Evolutionary conservation across 2,113 vertebrate species (phyloP), one percentile per base, ranked within the genome.

Genomic region (Bubo scandiacus): DNA sequence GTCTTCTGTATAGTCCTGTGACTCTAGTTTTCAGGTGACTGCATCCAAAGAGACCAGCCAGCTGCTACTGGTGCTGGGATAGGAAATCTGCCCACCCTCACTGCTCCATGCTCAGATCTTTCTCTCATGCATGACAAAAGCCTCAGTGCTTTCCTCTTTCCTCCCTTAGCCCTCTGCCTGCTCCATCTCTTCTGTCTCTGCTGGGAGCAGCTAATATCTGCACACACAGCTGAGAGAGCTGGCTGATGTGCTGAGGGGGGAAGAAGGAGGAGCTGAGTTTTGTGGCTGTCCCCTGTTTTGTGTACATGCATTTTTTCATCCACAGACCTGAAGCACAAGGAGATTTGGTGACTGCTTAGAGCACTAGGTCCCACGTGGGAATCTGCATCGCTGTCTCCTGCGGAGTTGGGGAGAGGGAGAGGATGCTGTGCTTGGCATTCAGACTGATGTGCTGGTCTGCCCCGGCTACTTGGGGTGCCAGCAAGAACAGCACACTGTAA

Each of bases 11-110:
- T 45, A 15, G 0, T 77, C 73, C 65, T 0, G 0, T 0, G 0
- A 43, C 72, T 88, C 71, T n/a, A 9, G 4, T 91, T 94, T 97
- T 89, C 92, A 94, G 54, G 88, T 91, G 92, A 91, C 81, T 94
- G 80, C 88, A 79, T 49, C 61, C 62, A 78, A 79, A 95, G 45
- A 54, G 49, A 54, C 40, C 66, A 80, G 58, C 32, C 94, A 85
- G 91, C 70, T 94, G 86, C 73, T 47, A 2, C n/a, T 83, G 66
- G 86, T 94, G 58, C 54, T 82, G 73, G 86, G 32, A 89, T 1
- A 10, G 72, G 34, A 88, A 79, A 90, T 74, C 79, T 88, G 58
- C 49, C 29, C 0, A 2, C 70, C 40, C 63, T 47, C 30, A 20
- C 55, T 43, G 40, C 34, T 70, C 73, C 21, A 2, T 9, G n/a